Percentiles rank a stretch among this genome's conserved stretches.
Evolutionary conservation across 2,797 vertebrate genomes (phyloP).

Genomic region (Alosa sapidissima): DNA sequence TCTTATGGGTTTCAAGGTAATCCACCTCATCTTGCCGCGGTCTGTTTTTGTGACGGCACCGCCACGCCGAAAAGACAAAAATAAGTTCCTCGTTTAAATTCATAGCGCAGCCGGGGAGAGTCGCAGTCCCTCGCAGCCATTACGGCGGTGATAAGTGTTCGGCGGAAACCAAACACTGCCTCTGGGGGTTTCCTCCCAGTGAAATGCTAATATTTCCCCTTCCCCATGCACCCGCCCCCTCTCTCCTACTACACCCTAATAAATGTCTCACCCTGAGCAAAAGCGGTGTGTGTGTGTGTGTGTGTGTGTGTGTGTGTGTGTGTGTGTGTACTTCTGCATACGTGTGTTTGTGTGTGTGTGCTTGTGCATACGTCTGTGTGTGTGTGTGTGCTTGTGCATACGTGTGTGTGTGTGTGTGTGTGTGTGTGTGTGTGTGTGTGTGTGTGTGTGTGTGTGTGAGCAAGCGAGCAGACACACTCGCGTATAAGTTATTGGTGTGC

Average conservation of each 20-base stretch:
- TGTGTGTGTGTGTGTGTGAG: not conserved
- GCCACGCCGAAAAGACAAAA: slow-evolving; percentile 53
- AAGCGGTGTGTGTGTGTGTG: slow-evolving; percentile 41
- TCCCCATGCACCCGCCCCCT: slow-evolving; percentile 54
- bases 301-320: not conserved
- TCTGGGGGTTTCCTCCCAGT: slow-evolving; percentile 65
- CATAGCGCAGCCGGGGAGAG: slow-evolving; percentile 55
- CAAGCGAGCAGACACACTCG: not conserved
- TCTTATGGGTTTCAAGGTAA: slow-evolving; percentile 30
- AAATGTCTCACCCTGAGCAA: slow-evolving; percentile 66
- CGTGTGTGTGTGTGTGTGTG: slow-evolving; percentile 40
- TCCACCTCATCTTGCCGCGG: slow-evolving; percentile 24
- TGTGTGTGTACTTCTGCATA: not conserved
- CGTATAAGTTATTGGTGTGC: slow-evolving; percentile 28
- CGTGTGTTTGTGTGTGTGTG: not conserved
- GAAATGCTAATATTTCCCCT: slow-evolving; percentile 70
- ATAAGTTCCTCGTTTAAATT: slow-evolving; percentile 59
- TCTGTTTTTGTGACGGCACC: not conserved
- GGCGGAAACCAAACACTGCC: slow-evolving; percentile 70
- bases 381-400: no score
- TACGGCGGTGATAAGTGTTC: slow-evolving; percentile 69
- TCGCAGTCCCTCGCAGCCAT: slow-evolving; percentile 58
- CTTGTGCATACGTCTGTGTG: not conserved
- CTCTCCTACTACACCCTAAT: slow-evolving; percentile 68
- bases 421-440: slow-evolving; percentile 40